Evolutionary conservation across 2,797 vertebrate genomes (phyloP).

Genomic region (Botia almorhae): DNA sequence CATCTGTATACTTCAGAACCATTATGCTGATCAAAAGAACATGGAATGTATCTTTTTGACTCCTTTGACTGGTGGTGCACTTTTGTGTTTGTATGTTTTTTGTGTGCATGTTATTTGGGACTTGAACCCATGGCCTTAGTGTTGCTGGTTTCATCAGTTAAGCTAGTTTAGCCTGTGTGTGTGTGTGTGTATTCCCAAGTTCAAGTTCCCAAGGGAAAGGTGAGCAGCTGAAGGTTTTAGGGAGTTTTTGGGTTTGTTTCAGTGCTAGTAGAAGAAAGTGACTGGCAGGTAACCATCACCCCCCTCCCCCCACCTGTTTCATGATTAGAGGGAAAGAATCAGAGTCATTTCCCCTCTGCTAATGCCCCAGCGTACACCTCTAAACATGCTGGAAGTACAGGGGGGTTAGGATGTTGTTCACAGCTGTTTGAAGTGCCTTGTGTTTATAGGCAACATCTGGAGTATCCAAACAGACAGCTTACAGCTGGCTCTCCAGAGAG

Average conservation of each 20-base stretch:
- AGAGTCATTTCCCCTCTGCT: constrained; percentile 71
- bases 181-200: constrained; percentile 46
- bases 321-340: constrained; percentile 75
- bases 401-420: constrained; percentile 50
- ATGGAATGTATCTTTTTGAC: background rate
- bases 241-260: constrained; percentile 2
- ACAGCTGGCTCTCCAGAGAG: constrained; percentile 73
- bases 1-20: background rate
- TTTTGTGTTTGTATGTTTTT: background rate
- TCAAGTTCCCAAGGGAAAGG: constrained; percentile 60
- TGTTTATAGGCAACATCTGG: constrained; percentile 73
- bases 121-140: background rate
- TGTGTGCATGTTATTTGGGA: background rate
- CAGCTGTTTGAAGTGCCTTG: constrained; percentile 73
- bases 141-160: background rate
- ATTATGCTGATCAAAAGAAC: background rate
- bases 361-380: constrained; percentile 67
- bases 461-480: constrained; percentile 61
- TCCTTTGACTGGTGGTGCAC: background rate
- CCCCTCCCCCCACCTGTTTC: constrained; percentile 42
- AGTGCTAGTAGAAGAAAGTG: constrained; percentile 56
- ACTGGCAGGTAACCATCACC: constrained; percentile 28
- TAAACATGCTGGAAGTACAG: constrained; percentile 55
- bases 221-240: background rate
- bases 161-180: background rate